These are phyloP conservation scores for Camptogramma bilineatum DNA, from an alignment of 2,888 invertebrate species.

Conservation along the genomic window DNA sequence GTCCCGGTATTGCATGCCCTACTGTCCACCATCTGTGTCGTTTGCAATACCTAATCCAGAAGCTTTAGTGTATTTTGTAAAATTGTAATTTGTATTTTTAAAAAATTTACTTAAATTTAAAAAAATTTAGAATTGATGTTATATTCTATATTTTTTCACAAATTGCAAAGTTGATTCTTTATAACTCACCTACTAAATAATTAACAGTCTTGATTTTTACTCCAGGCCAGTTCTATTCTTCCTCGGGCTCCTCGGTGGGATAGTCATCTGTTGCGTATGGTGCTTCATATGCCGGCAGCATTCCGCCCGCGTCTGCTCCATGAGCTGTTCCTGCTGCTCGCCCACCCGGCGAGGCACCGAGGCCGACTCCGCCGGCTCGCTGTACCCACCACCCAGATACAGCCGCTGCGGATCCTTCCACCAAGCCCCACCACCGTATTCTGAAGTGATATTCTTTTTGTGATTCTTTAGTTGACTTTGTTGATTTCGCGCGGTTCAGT, in stretches of 20 bases:
- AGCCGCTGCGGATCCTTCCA: constrained; percentile 94
- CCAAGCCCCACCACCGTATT: constrained; percentile 93
- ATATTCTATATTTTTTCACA: no score
- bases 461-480: constrained; percentile 43
- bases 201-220: neutral
- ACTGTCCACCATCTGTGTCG: no score
- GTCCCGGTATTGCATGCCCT: no score
- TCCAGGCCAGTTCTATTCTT: constrained; percentile 88
- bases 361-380: constrained; percentile 91
- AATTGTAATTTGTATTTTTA: no score
- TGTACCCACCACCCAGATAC: constrained; percentile 93
- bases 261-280: constrained; percentile 89
- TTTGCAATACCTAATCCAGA: no score
- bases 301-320: constrained; percentile 38
- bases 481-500: constrained; percentile 52
- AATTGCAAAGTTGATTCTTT: no score
- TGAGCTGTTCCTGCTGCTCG: constrained; percentile 70
- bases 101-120: no score
- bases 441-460: constrained; percentile 86
- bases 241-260: constrained; percentile 88
- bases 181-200: no score
- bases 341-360: constrained; percentile 85
- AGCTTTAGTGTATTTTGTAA: no score
- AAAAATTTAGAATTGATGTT: no score
- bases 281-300: constrained; percentile 64